Evolutionary conservation across 2,113 vertebrate species (phyloP).

Genomic region (Strigops habroptila): DNA sequence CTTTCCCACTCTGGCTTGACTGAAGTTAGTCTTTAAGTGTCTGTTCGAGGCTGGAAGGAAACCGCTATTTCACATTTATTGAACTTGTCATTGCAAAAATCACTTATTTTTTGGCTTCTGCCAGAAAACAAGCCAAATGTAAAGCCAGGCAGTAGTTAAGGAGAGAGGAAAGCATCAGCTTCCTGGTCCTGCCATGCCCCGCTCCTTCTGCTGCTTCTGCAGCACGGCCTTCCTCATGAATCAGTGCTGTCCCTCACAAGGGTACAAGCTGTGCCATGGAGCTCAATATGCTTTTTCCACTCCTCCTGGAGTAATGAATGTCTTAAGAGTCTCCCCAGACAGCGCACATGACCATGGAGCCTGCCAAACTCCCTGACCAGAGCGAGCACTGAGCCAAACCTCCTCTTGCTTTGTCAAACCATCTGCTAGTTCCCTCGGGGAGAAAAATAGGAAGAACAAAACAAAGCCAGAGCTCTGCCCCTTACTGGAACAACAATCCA

Average conservation of each 20-base stretch:
- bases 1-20: not conserved
- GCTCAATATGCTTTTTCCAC: not conserved
- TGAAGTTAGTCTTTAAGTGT: not conserved
- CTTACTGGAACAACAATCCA: not conserved
- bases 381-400: not conserved
- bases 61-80: not conserved
- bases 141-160: not conserved
- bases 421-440: not conserved
- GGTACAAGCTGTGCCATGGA: fast-evolving
- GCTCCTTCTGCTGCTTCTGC: not conserved
- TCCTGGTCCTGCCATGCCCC: not conserved
- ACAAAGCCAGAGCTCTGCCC: not conserved
- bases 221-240: not conserved
- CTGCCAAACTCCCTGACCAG: not conserved
- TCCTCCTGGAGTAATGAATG: fast-evolving
- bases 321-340: not conserved
- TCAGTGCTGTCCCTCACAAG: fast-evolving
- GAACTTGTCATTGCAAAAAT: not conserved
- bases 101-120: not conserved
- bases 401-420: not conserved
- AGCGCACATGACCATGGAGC: fast-evolving
- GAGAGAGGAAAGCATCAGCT: not conserved
- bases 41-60: not conserved
- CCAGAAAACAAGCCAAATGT: not conserved
- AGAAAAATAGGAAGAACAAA: not conserved